A percentile compares a stretch with the other conserved stretches of the same genome.
phyloP scores from a whole-genome alignment of 1,140 invertebrate species.

The Cotesia vestalis region DNA sequence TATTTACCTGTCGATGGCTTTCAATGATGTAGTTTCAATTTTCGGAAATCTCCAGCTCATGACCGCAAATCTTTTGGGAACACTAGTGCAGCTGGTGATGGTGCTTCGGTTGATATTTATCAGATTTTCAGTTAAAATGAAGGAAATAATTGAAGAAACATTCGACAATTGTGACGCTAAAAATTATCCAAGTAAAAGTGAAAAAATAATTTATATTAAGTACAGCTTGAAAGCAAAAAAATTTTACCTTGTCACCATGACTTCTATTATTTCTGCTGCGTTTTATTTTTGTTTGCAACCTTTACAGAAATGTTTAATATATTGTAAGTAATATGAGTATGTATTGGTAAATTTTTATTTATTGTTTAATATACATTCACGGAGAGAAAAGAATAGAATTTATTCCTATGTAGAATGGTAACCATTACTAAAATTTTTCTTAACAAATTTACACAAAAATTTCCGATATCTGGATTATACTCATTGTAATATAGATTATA shows the following conservation, averaged over 20 bases:
- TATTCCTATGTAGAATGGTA: too few relatives aligned
- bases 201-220: slow-evolving; percentile 4
- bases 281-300: background rate
- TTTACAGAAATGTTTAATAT: background rate
- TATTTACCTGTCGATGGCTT: slow-evolving; percentile 1
- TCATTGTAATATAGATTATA: too few relatives aligned
- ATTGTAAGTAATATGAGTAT: background rate
- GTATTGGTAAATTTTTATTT: too few relatives aligned
- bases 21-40: slow-evolving; percentile 19
- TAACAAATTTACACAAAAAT: too few relatives aligned
- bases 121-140: too few relatives aligned
- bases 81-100: background rate
- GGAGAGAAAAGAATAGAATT: too few relatives aligned
- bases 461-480: too few relatives aligned
- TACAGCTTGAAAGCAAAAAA: background rate
- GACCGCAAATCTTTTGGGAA: slow-evolving; percentile 28
- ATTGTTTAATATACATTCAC: too few relatives aligned
- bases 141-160: too few relatives aligned
- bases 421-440: too few relatives aligned
- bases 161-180: background rate
- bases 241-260: background rate
- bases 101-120: too few relatives aligned
- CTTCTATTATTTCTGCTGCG: background rate
- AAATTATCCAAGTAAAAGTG: background rate
- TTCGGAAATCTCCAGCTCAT: slow-evolving; percentile 20